phyloP scores from a whole-genome alignment of 2,797 vertebrate genomes.

The Rallus crepitans region DNA sequence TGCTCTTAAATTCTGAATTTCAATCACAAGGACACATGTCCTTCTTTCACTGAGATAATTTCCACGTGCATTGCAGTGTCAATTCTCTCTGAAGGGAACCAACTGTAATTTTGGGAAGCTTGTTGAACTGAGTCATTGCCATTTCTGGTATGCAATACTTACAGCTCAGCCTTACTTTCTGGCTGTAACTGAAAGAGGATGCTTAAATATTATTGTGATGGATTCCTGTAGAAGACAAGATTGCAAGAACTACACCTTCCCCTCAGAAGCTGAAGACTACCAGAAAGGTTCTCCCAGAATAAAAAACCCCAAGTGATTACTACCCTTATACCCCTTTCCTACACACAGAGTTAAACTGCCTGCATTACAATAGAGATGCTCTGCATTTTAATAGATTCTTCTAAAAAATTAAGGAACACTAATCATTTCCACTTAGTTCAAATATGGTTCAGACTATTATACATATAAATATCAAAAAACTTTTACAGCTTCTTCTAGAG shows the following conservation, averaged over 20 bases:
- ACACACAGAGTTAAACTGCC: not conserved
- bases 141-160: not conserved
- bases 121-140: not conserved
- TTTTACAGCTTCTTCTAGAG: not conserved
- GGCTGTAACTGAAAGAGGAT: not conserved
- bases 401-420: not conserved
- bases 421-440: not conserved
- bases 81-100: not conserved
- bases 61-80: not conserved
- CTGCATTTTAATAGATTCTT: not conserved
- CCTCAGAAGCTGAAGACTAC: not conserved
- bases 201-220: not conserved
- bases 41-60: not conserved
- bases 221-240: not conserved
- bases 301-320: not conserved
- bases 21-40: not conserved
- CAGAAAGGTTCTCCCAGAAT: not conserved
- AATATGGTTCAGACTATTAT: not conserved
- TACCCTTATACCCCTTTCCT: not conserved
- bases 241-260: not conserved
- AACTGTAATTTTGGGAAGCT: conserved; percentile 16
- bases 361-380: not conserved
- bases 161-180: not conserved
- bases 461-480: not conserved
- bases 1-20: conserved; percentile 11